Percentiles rank a stretch among this genome's conserved stretches.
Evolutionary conservation across 2,797 vertebrate genomes (phyloP).

Genomic region (Champsocephalus esox): DNA sequence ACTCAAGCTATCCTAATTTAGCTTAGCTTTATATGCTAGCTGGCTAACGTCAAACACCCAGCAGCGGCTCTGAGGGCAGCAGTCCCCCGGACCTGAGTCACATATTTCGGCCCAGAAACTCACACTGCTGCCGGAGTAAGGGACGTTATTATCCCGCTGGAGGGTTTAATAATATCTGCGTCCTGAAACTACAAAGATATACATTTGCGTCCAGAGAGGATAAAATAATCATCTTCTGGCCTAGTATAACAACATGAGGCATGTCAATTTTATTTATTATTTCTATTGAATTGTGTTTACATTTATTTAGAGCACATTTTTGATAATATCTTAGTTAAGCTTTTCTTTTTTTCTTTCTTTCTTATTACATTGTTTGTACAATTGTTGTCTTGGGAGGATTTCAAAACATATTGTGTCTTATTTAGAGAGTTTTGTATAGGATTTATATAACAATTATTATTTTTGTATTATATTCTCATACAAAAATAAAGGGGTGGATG

Average conservation of each 20-base stretch:
- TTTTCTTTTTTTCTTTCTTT: too few species aligned
- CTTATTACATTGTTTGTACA: too few species aligned
- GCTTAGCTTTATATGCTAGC: slow-evolving; percentile 52
- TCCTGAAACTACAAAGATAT: slow-evolving; percentile 11
- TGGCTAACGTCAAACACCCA: slow-evolving; percentile 42
- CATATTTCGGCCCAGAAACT: slow-evolving; percentile 37
- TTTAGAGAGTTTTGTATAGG: too few species aligned
- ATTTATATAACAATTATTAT: too few species aligned
- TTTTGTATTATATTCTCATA: too few species aligned
- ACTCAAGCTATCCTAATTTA: slow-evolving; percentile 43
- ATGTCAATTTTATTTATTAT: slow-evolving; percentile 10
- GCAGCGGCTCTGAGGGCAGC: slow-evolving; percentile 21
- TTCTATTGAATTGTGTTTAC: too few species aligned
- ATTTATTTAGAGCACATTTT: too few species aligned
- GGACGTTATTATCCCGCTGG: background rate
- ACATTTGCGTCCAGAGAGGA: slow-evolving; percentile 32
- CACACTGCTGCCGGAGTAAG: background rate
- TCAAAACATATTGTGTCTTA: too few species aligned
- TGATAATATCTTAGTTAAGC: too few species aligned
- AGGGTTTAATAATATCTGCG: slow-evolving; percentile 16
- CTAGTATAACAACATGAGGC: slow-evolving; percentile 43
- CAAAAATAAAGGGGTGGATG: too few species aligned
- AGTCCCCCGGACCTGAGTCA: slow-evolving; percentile 13
- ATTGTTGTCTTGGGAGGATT: too few species aligned
- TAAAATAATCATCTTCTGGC: slow-evolving; percentile 62